Evolutionary conservation across 2,797 vertebrate genomes (phyloP).

Genomic region (Liasis olivaceus): DNA sequence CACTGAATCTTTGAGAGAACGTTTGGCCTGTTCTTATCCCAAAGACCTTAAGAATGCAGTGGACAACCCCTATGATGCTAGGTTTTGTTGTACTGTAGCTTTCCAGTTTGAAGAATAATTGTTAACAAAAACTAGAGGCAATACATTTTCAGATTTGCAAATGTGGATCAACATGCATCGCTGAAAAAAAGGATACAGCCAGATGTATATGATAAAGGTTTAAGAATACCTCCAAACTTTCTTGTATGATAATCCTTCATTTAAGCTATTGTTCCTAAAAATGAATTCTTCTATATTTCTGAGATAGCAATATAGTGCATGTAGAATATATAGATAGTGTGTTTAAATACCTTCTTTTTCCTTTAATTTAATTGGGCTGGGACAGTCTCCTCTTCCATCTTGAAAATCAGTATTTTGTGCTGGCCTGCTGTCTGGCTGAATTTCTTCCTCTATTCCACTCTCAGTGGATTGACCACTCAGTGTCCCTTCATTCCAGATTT

Average conservation of each 20-base stretch:
- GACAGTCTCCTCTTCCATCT: slow-evolving; percentile 73
- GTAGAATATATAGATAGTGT: slow-evolving; percentile 18
- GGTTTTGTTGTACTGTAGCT: not conserved
- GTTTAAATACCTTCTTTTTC: slow-evolving; percentile 72
- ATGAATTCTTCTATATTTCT: not conserved
- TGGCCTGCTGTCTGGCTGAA: slow-evolving; percentile 74
- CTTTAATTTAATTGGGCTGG: slow-evolving; percentile 46
- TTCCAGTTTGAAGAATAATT: not conserved
- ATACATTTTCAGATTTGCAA: not conserved
- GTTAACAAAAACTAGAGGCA: not conserved
- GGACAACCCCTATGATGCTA: not conserved
- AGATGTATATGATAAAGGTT: not conserved
- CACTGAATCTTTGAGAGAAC: not conserved
- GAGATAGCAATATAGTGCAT: not conserved
- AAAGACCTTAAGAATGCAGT: not conserved
- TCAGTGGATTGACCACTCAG: slow-evolving; percentile 76
- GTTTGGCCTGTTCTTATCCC: not conserved
- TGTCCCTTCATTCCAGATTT: slow-evolving; percentile 66
- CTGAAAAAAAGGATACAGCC: not conserved
- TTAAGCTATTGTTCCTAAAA: not conserved
- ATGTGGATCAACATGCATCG: not conserved
- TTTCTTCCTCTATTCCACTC: slow-evolving; percentile 76
- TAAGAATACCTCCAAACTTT: not conserved
- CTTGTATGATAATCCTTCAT: not conserved
- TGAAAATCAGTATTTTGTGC: slow-evolving; percentile 70